Percentiles rank a stretch among this genome's conserved stretches.
Evolutionary conservation across 1,140 invertebrate species (phyloP).

Genomic region (Orius laevigatus): DNA sequence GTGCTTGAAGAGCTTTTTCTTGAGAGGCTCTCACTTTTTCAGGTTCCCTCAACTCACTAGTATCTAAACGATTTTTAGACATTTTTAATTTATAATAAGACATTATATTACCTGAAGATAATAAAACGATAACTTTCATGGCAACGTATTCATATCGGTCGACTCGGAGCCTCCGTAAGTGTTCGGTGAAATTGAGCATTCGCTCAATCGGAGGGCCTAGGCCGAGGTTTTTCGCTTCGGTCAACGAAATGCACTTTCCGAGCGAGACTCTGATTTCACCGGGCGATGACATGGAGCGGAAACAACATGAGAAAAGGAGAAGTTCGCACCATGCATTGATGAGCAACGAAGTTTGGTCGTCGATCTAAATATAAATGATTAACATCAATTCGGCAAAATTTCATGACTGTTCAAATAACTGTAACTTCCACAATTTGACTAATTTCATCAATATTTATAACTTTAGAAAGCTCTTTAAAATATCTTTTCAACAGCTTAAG

Average conservation of each 20-base stretch:
- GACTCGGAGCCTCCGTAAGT: slow-evolving; percentile 72
- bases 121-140: slow-evolving; percentile 84
- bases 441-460: no score
- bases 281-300: slow-evolving; percentile 68
- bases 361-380: slow-evolving; percentile 46
- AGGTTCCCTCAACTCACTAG: slow-evolving; percentile 76
- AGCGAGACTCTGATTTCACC: slow-evolving; percentile 69
- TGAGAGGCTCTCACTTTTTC: slow-evolving; percentile 83
- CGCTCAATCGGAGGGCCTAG: slow-evolving; percentile 72
- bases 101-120: slow-evolving; percentile 63
- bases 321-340: slow-evolving; percentile 97
- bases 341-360: slow-evolving; percentile 90
- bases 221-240: slow-evolving; percentile 51
- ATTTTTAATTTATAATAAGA: no score
- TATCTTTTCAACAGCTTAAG: no score
- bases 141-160: slow-evolving; percentile 94
- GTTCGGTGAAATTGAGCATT: slow-evolving; percentile 88
- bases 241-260: slow-evolving; percentile 57
- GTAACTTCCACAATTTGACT: no score
- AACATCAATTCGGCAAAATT: no score
- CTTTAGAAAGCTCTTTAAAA: no score
- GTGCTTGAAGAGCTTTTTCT: slow-evolving; percentile 79
- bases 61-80: slow-evolving; percentile 39
- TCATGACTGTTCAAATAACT: no score
- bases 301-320: slow-evolving; percentile 80